Conservation (phyloP, 2,113 vertebrate species). For the Toxotes jaculatrix region DNA sequence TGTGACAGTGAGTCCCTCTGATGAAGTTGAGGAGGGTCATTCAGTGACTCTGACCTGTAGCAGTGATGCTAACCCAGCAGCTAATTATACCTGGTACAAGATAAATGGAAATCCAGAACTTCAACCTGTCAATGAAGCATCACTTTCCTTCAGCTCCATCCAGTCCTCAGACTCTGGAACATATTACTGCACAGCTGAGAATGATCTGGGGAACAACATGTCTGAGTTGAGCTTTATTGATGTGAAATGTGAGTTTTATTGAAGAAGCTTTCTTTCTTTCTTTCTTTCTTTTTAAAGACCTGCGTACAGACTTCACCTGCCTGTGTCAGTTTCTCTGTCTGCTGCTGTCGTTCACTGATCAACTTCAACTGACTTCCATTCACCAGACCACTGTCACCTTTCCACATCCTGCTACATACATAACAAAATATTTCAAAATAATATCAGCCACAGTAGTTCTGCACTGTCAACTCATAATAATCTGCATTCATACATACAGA, state of each 20-base stretch:
- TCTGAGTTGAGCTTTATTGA: neutral
- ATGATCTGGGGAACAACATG: neutral
- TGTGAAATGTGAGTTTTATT: constrained; percentile 12
- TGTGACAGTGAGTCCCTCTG: constrained; percentile 18
- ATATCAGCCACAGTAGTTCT: neutral
- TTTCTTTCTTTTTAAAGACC: too few species aligned
- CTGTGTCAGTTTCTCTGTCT: too few species aligned
- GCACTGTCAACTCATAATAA: neutral
- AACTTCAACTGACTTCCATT: too few species aligned
- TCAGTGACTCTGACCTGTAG: constrained; percentile 36
- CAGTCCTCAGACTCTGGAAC: neutral
- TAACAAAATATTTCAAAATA: neutral
- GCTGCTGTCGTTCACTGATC: too few species aligned
- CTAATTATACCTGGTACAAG: constrained; percentile 47
- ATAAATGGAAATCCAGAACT: too few species aligned
- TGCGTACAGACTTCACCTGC: too few species aligned
- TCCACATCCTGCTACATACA: too few species aligned
- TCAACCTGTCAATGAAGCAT: neutral
- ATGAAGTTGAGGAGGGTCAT: constrained; percentile 19
- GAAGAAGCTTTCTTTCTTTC: too few species aligned
- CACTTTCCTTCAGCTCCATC: constrained; percentile 5
- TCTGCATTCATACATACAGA: neutral
- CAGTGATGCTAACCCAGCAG: constrained; percentile 49
- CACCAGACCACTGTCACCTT: too few species aligned
- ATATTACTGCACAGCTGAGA: neutral